These are phyloP conservation scores for Agrochola macilenta DNA, from an alignment of 2,888 invertebrate genomes.

Conservation along the genomic window DNA sequence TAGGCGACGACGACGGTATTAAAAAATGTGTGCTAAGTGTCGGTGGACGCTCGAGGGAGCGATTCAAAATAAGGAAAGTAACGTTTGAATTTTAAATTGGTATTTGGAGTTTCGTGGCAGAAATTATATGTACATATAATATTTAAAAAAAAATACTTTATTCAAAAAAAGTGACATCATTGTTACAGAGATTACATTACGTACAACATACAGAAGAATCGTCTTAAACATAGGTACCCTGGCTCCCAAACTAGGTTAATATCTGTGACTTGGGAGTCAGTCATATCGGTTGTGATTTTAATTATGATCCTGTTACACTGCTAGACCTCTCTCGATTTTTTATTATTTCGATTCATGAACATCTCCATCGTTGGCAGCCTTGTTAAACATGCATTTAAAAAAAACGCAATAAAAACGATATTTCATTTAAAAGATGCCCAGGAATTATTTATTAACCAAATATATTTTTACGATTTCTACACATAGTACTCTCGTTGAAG, in stretches of 20 bases:
- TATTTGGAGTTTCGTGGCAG: slow-evolving; percentile 6
- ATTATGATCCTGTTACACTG: background rate
- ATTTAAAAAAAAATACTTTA: too few species aligned
- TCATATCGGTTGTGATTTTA: background rate
- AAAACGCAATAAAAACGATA: background rate
- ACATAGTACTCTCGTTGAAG: background rate
- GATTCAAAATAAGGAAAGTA: slow-evolving; percentile 30
- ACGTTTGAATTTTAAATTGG: slow-evolving; percentile 24
- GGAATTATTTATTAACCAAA: background rate
- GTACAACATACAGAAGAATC: too few species aligned
- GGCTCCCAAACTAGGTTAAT: too few species aligned
- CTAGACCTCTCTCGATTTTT: background rate
- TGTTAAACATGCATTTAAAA: background rate
- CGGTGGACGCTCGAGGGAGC: slow-evolving; percentile 2
- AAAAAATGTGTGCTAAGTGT: slow-evolving; percentile 40
- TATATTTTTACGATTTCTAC: background rate
- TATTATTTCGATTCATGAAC: background rate
- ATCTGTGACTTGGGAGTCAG: too few species aligned
- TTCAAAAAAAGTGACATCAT: too few species aligned
- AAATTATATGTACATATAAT: slow-evolving; percentile 3
- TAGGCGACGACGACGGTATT: slow-evolving; percentile 39
- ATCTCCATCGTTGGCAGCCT: too few species aligned
- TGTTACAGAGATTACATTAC: too few species aligned
- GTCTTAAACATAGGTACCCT: too few species aligned
- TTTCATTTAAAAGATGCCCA: background rate